Base-by-base conservation (phyloP, 2,888 invertebrate genomes). In the Brachylomia viminalis region DNA sequence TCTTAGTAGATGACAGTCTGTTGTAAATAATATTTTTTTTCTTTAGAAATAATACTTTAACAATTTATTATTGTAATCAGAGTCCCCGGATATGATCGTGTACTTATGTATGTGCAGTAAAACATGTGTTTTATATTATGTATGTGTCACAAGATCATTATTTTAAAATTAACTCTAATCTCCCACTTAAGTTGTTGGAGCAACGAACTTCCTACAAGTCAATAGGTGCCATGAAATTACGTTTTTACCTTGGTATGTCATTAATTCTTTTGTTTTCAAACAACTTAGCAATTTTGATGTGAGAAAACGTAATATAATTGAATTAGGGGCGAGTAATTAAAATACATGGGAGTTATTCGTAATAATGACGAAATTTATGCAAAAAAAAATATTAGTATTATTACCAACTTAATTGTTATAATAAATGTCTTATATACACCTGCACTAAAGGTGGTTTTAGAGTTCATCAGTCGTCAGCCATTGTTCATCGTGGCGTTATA, bases 111-210 rank as follows among this genome's bases (percentile, higher is more conserved):
- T 75, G 47, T 74, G 64, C 64, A 75, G 68, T 68, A 69, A 67
- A 73, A 72, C 59, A 56, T 62, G 56, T 83, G 49, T 73, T n/a
- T n/a, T 72, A 52, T 72, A 81, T 61, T 54, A 72, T 90, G 90
- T 92, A 93, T 91, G 90, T 92, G 93, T 92, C 93, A 92, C 92
- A 90, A 85, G 87, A 90, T 93, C 93, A 95, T 95, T 95, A 95
- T 94, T 94, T 94, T 92, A 90, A 94, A 95, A 95, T 95, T 95
- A 95, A 92, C 92, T 93, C 86, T 92, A 94, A 95, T 95, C 93
- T 93, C 87, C 92, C 92, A 93, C 92, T 93, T 93, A 93, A 88
- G 86, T 72, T 66, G 84, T 81, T 84, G 85, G 94, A 92, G 92
- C 95, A 95, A 95, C 92, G 93, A 95, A 95, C 95, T 95, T 94